Conservation (phyloP, 92 coral and sea anemone genomes). For the Heliopora coerulea region DNA sequence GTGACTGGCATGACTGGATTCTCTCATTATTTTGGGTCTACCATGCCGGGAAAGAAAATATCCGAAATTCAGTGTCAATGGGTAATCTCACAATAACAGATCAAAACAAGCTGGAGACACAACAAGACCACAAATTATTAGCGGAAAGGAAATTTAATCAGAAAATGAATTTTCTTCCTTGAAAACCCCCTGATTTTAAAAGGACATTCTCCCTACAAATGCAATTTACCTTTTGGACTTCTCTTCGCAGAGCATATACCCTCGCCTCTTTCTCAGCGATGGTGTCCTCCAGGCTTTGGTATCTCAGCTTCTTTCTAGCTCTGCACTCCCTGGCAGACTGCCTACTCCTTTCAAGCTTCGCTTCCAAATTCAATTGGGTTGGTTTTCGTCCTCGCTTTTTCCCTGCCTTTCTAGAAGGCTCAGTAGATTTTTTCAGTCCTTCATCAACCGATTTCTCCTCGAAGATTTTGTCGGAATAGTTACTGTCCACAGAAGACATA, state of each 20-base stretch:
- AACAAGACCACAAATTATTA: too few relatives aligned
- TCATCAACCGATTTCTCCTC: slow-evolving; percentile 58
- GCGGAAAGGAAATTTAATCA: too few relatives aligned
- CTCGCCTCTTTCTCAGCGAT: slow-evolving; percentile 81
- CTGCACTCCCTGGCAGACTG: slow-evolving; percentile 97
- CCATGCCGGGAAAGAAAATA: too few relatives aligned
- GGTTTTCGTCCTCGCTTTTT: slow-evolving; percentile 95
- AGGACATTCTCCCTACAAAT: background rate
- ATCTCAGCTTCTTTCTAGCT: slow-evolving; percentile 92
- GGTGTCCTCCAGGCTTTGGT: slow-evolving; percentile 81
- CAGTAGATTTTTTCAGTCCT: slow-evolving; percentile 56
- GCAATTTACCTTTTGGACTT: slow-evolving; percentile 75
- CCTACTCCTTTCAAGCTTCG: slow-evolving; percentile 92
- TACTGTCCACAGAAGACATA: slow-evolving; percentile 93
- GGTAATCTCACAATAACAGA: too few relatives aligned
- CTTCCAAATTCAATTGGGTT: slow-evolving; percentile 89
- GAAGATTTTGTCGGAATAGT: slow-evolving; percentile 75
- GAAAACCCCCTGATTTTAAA: background rate
- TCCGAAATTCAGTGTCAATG: too few relatives aligned
- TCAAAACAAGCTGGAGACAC: too few relatives aligned
- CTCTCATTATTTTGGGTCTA: too few relatives aligned
- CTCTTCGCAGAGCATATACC: slow-evolving; percentile 81
- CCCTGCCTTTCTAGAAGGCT: slow-evolving; percentile 61
- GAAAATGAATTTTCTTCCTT: too few relatives aligned
- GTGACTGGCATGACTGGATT: too few relatives aligned